phyloP scores from a whole-genome alignment of 1,140 invertebrate species.

The Caenorhabditis brenneri region DNA sequence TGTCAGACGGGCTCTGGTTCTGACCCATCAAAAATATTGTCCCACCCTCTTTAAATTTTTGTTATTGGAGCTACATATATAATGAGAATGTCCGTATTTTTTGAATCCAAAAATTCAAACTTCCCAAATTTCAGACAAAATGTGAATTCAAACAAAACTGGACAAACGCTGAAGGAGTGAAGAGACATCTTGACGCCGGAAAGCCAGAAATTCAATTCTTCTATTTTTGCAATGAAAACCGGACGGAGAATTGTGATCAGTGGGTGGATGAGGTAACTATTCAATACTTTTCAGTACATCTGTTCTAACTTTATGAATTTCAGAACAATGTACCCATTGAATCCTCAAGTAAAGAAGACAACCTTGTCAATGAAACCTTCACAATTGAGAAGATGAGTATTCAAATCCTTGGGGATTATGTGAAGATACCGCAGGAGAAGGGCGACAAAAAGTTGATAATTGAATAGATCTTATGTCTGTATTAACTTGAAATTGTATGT shows the following conservation, averaged over 20 bases:
- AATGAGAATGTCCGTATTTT: neutral
- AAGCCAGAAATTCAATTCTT: neutral
- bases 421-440: neutral
- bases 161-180: neutral
- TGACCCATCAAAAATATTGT: too few relatives aligned
- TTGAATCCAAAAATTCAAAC: neutral
- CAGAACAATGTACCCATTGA: neutral
- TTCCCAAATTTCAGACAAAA: neutral
- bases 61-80: neutral
- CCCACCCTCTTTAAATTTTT: too few relatives aligned
- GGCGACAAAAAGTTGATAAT: conserved; percentile 23
- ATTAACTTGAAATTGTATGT: neutral
- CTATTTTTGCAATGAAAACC: conserved; percentile 16
- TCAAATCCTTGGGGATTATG: neutral
- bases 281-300: neutral
- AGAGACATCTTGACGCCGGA: neutral
- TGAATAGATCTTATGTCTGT: neutral
- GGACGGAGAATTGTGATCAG: neutral
- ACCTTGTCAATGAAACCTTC: neutral
- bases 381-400: neutral
- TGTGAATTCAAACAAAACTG: conserved; percentile 28
- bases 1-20: too few relatives aligned
- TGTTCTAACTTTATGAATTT: neutral
- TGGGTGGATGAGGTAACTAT: neutral
- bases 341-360: neutral